Evolutionary conservation across 2,797 vertebrate genomes (phyloP).

Genomic region (Tokudaia muenninki): DNA sequence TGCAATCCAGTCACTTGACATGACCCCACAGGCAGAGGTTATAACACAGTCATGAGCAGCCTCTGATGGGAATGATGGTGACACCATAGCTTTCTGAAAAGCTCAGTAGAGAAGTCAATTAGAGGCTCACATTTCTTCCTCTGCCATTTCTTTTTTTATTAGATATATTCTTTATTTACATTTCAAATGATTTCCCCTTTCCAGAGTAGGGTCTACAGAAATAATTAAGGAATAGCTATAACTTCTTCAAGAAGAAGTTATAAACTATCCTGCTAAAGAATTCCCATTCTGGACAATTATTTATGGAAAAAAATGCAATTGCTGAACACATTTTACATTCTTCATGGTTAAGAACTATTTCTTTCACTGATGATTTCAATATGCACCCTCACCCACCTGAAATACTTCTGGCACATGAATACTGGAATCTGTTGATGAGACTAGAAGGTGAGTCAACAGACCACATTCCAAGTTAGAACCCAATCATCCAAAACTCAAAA

Average conservation of each 20-base stretch:
- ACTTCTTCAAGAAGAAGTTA: neutral
- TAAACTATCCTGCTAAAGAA: neutral
- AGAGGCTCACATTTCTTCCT: neutral
- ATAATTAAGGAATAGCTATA: neutral
- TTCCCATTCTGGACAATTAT: neutral
- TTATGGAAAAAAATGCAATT: neutral
- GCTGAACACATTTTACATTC: constrained; percentile 6
- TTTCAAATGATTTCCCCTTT: too few relatives aligned
- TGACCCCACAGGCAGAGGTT: neutral
- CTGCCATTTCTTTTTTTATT: neutral
- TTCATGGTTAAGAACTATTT: constrained; percentile 22
- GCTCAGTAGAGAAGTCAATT: neutral
- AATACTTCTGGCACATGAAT: constrained; percentile 64
- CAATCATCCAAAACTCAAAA: constrained; percentile 62
- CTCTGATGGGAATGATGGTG: neutral
- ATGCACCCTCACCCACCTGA: constrained; percentile 50
- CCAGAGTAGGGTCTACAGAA: neutral
- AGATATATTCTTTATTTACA: too few relatives aligned
- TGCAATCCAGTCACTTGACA: neutral
- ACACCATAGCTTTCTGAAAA: neutral
- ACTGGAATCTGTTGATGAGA: constrained; percentile 65
- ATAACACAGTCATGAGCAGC: neutral
- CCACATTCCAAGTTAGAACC: constrained; percentile 73
- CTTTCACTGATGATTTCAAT: constrained; percentile 58
- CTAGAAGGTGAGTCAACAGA: constrained; percentile 77